Percentiles rank a stretch among this genome's conserved stretches.
Evolutionary conservation across 2,888 invertebrate species (phyloP).

Genomic region (Dynastes grantii): DNA sequence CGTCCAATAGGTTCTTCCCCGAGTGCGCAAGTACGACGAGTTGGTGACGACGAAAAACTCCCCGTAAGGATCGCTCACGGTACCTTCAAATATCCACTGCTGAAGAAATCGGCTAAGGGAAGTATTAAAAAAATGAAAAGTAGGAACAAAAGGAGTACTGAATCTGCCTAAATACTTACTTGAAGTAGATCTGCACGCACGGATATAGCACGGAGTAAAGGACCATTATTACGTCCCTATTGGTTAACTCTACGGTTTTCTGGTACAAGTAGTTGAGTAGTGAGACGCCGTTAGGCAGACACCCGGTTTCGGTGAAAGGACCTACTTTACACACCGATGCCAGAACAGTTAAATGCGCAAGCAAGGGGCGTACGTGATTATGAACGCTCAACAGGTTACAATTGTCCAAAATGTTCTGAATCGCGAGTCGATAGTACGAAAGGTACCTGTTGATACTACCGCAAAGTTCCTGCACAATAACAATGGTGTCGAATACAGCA

Average conservation of each 20-base stretch:
- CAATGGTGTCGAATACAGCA: background rate
- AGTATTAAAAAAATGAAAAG: background rate
- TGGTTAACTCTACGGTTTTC: slow-evolving; percentile 75
- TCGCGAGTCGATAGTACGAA: slow-evolving; percentile 73
- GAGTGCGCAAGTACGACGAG: slow-evolving; percentile 77
- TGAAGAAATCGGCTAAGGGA: slow-evolving; percentile 77
- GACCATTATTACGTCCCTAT: slow-evolving; percentile 73
- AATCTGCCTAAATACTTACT: slow-evolving; percentile 57
- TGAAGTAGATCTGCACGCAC: slow-evolving; percentile 68
- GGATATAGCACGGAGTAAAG: slow-evolving; percentile 71
- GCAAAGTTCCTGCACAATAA: slow-evolving; percentile 74
- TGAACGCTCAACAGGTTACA: slow-evolving; percentile 62
- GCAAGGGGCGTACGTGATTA: slow-evolving; percentile 71
- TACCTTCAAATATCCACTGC: slow-evolving; percentile 90
- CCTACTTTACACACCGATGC: slow-evolving; percentile 74
- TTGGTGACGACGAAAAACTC: slow-evolving; percentile 89
- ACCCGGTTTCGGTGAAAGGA: slow-evolving; percentile 61
- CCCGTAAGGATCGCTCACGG: slow-evolving; percentile 83
- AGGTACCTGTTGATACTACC: slow-evolving; percentile 76
- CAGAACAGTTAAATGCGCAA: slow-evolving; percentile 73
- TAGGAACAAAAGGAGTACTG: slow-evolving; percentile 47
- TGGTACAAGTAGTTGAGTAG: slow-evolving; percentile 79
- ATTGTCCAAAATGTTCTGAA: slow-evolving; percentile 63
- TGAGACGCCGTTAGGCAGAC: slow-evolving; percentile 72
- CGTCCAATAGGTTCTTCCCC: slow-evolving; percentile 80